A percentile compares a stretch with the other conserved stretches of the same genome.
Evolutionary conservation across 1,140 invertebrate species (phyloP).

Genomic region (Drosophila paulistorum): DNA sequence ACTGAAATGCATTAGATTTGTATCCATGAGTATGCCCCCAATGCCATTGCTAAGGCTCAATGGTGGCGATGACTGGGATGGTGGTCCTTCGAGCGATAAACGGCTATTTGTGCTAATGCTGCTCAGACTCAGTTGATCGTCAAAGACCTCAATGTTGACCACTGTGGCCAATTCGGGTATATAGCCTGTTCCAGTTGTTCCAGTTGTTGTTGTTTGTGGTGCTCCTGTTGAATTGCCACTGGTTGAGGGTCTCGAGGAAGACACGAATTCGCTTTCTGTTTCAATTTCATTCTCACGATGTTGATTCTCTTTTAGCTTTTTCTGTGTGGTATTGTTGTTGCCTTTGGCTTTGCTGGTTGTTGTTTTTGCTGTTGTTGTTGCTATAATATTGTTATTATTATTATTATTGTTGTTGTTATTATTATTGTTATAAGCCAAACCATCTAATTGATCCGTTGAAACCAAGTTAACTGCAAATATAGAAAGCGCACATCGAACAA

Average conservation of each 20-base stretch:
- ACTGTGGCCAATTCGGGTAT: slow-evolving; percentile 61
- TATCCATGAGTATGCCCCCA: slow-evolving; percentile 85
- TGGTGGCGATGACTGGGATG: slow-evolving; percentile 87
- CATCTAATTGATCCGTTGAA: slow-evolving; percentile 60
- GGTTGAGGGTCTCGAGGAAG: slow-evolving; percentile 42
- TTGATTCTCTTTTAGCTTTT: slow-evolving; percentile 4
- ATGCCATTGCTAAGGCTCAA: slow-evolving; percentile 84
- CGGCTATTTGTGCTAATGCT: slow-evolving; percentile 92
- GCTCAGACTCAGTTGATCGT: slow-evolving; percentile 91
- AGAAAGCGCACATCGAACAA: not conserved
- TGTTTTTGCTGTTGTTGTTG: slow-evolving; percentile 29
- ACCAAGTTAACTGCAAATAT: slow-evolving; percentile 46
- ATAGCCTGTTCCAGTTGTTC: not conserved
- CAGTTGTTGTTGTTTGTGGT: slow-evolving; percentile 6
- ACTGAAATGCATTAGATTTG: slow-evolving; percentile 90
- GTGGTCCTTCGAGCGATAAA: slow-evolving; percentile 89
- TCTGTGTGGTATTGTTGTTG: slow-evolving; percentile 7
- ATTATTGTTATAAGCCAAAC: slow-evolving; percentile 49
- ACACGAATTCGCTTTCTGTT: slow-evolving; percentile 16
- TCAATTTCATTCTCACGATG: slow-evolving; percentile 1
- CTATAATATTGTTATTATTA: slow-evolving; percentile 59
- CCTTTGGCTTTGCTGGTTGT: not conserved
- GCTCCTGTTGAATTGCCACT: not conserved
- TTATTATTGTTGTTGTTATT: slow-evolving; percentile 48
- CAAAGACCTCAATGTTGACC: slow-evolving; percentile 84